A percentile compares a stretch with the other conserved stretches of the same genome.
These are phyloP conservation scores for Pocota personata DNA, from an alignment of 2,888 invertebrate genomes.

Conservation along the genomic window DNA sequence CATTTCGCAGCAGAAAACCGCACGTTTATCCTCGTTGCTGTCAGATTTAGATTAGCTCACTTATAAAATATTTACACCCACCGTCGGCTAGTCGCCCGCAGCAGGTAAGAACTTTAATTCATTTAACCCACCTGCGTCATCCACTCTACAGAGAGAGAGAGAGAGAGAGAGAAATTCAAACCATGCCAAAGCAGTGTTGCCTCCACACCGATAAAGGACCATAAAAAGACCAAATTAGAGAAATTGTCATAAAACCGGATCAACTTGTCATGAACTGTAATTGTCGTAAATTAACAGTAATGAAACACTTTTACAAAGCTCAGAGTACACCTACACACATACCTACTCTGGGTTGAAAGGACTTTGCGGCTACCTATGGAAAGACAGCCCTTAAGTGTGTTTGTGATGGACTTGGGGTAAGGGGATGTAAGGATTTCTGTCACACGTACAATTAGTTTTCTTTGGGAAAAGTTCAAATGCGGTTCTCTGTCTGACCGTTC, in stretches of 20 bases:
- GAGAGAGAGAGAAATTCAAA: not conserved
- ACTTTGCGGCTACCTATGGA: constrained; percentile 2
- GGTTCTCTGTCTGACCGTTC: constrained; percentile 42
- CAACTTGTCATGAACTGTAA: constrained; percentile 75
- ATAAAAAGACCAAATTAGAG: constrained; percentile 74
- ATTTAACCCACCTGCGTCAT: constrained; percentile 71
- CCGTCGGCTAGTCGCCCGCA: not conserved
- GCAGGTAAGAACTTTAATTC: constrained; percentile 66
- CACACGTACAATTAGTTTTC: constrained; percentile 71
- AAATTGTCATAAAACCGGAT: constrained; percentile 75
- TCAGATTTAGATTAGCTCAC: constrained; percentile 75
- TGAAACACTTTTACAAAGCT: constrained; percentile 71
- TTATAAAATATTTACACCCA: constrained; percentile 71
- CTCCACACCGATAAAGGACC: constrained; percentile 57
- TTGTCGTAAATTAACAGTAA: constrained; percentile 75
- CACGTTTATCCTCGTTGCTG: constrained; percentile 74
- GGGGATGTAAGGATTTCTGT: constrained; percentile 63
- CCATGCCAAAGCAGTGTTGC: not conserved
- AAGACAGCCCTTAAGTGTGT: constrained; percentile 21
- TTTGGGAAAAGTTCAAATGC: constrained; percentile 57
- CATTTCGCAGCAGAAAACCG: constrained; percentile 68
- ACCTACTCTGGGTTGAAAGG: not conserved
- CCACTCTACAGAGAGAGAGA: not conserved
- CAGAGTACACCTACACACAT: not conserved
- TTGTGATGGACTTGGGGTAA: not conserved